A percentile compares a stretch with the other conserved stretches of the same genome.
Evolutionary conservation across 2,888 invertebrate species (phyloP).

Genomic region (Acanthosepion esculentum): DNA sequence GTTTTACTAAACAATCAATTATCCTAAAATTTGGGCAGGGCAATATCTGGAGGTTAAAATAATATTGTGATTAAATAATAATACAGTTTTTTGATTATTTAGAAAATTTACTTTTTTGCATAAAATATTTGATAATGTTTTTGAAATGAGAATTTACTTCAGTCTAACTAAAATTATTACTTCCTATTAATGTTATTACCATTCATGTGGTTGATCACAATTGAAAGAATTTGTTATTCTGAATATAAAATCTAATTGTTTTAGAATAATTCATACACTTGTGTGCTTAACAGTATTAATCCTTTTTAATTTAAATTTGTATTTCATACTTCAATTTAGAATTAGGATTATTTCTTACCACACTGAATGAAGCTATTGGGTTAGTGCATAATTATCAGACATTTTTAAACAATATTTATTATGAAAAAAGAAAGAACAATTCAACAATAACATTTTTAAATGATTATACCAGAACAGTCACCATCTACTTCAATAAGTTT

Average conservation of each 20-base stretch:
- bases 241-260: background rate
- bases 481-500: too few relatives aligned
- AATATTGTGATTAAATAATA: background rate
- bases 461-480: too few relatives aligned
- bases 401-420: too few relatives aligned
- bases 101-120: background rate
- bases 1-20: background rate
- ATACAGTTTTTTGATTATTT: background rate
- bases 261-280: background rate
- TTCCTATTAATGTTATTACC: background rate
- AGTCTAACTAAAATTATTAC: background rate
- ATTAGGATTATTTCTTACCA: too few relatives aligned
- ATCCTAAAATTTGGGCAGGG: background rate
- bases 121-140: background rate
- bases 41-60: background rate
- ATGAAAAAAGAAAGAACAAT: too few relatives aligned
- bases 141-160: background rate
- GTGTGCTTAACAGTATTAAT: too few relatives aligned
- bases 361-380: too few relatives aligned
- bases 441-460: too few relatives aligned
- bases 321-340: too few relatives aligned
- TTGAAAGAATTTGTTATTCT: background rate
- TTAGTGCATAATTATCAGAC: too few relatives aligned
- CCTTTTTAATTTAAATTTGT: too few relatives aligned
- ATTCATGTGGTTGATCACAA: background rate